Conservation (phyloP, 2,113 vertebrate genomes). For the Labrus mixtus region DNA sequence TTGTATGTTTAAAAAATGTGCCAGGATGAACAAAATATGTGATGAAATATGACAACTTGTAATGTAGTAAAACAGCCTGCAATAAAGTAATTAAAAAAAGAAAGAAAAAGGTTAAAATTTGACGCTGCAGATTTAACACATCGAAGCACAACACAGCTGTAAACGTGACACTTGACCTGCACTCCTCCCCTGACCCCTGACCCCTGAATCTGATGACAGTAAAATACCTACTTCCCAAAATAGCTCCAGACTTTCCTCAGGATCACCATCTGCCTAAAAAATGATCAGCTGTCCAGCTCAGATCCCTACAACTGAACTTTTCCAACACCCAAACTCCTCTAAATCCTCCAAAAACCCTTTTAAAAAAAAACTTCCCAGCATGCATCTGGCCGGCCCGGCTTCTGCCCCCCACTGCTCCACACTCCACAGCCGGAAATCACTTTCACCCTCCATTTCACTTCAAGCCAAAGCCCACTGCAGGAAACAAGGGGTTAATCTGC, state of each 20-base stretch:
- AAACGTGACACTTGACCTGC: not conserved
- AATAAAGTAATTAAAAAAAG: no score
- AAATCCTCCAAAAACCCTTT: not conserved
- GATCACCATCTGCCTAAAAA: no score
- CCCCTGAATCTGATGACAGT: not conserved
- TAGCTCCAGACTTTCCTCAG: not conserved
- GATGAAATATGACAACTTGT: no score
- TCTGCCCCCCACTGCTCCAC: constrained; percentile 8
- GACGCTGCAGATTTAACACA: no score
- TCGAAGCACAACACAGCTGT: not conserved
- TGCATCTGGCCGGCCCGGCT: constrained; percentile 25
- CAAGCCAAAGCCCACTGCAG: constrained; percentile 48
- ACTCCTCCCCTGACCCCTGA: not conserved
- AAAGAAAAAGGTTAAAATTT: no score
- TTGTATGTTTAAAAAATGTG: no score
- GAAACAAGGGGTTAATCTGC: constrained; percentile 67
- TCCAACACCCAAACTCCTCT: not conserved
- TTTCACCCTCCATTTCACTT: constrained; percentile 62
- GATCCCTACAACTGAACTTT: not conserved
- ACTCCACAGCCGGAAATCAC: constrained; percentile 19
- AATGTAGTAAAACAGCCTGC: no score
- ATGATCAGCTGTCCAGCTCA: not conserved
- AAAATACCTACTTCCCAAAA: not conserved
- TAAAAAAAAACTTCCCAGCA: constrained; percentile 51
- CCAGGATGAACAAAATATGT: no score